Conservation (phyloP, 2,113 vertebrate genomes). For the Mustelus asterias region DNA sequence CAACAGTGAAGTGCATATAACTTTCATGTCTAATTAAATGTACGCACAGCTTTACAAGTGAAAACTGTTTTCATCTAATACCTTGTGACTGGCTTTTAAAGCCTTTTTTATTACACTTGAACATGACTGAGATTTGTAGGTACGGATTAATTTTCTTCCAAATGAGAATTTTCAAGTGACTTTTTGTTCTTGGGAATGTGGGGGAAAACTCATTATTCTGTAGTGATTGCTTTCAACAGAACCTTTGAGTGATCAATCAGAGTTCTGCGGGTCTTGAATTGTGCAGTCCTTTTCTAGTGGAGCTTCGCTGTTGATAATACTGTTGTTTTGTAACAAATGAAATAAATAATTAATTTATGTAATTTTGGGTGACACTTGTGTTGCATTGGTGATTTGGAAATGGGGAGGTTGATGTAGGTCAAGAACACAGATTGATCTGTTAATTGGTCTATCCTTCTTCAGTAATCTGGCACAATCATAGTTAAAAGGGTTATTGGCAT, state of each 20-base stretch:
- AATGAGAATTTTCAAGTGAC: slow-evolving; percentile 30
- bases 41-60: background rate
- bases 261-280: background rate
- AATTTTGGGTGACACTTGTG: background rate
- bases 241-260: background rate
- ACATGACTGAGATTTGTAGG: slow-evolving; percentile 12
- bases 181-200: slow-evolving; percentile 17
- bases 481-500: background rate
- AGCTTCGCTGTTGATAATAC: background rate
- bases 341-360: background rate
- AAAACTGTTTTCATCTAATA: background rate
- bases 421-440: background rate
- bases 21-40: slow-evolving; percentile 14
- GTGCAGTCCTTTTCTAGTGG: background rate
- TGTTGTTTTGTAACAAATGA: background rate
- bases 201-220: background rate
- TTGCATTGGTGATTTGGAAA: background rate
- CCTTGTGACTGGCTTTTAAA: background rate
- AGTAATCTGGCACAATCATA: background rate
- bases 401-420: background rate
- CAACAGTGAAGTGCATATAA: background rate
- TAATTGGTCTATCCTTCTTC: background rate
- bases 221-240: background rate
- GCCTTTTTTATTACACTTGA: background rate
- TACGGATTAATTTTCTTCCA: slow-evolving; percentile 22